Conservation (phyloP, 2,797 vertebrate species). For the Anguilla obscura region DNA sequence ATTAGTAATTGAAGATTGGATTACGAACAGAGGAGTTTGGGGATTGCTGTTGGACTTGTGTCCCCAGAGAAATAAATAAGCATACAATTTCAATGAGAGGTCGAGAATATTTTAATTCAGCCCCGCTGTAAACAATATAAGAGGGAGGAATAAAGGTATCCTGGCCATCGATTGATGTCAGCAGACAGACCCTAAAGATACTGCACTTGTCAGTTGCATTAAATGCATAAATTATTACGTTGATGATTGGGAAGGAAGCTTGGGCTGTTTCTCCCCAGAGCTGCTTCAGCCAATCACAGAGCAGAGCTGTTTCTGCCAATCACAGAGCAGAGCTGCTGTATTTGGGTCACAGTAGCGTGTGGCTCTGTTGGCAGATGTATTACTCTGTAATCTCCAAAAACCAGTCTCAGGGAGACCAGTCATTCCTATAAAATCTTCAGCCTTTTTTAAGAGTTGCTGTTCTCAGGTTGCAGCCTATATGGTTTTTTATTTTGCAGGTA, state of each 20-base stretch:
- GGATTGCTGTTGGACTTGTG: not conserved
- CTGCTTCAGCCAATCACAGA: constrained; percentile 27
- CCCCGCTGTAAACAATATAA: not conserved
- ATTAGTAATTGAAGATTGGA: not conserved
- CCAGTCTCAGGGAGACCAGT: not conserved
- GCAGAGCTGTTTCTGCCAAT: constrained; percentile 14
- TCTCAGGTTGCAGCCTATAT: not conserved
- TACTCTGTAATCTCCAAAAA: constrained; percentile 25
- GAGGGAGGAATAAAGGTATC: not conserved
- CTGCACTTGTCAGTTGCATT: not conserved
- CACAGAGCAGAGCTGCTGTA: constrained; percentile 18
- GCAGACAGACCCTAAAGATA: not conserved
- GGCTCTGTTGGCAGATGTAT: constrained; percentile 29
- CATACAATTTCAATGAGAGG: not conserved
- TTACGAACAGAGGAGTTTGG: not conserved
- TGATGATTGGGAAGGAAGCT: not conserved
- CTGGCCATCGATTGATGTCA: not conserved
- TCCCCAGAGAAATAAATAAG: not conserved
- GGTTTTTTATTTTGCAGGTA: not conserved
- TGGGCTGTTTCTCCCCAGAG: not conserved
- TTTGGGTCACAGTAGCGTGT: constrained; percentile 30
- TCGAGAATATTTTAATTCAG: not conserved
- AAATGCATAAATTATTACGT: constrained; percentile 29
- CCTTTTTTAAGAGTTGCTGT: not conserved
- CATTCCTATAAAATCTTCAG: not conserved